Evolutionary conservation across 2,113 vertebrate species (phyloP).

Genomic region (Gyps fulvus): DNA sequence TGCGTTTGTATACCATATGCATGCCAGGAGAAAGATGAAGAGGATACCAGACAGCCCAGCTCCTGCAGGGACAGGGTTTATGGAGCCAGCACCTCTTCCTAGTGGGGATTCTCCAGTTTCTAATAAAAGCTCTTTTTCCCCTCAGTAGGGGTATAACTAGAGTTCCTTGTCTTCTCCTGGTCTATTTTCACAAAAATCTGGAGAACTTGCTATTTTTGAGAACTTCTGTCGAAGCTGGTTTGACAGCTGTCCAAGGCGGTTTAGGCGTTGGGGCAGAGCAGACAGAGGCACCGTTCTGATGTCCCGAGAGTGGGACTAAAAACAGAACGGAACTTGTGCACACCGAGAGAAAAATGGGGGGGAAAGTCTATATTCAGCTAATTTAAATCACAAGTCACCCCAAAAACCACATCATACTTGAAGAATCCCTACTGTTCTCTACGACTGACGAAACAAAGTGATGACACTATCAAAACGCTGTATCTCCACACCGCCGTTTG

Average conservation of each 20-base stretch:
- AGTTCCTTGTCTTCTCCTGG: background rate
- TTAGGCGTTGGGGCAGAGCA: background rate
- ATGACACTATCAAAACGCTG: background rate
- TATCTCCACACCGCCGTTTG: background rate
- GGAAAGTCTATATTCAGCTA: fast-evolving
- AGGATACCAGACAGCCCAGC: background rate
- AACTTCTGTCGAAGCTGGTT: background rate
- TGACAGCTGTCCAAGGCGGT: background rate
- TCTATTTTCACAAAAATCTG: background rate
- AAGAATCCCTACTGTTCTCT: background rate
- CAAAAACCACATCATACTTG: fast-evolving
- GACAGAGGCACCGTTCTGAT: fast-evolving
- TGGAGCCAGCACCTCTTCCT: background rate
- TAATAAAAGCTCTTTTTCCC: background rate
- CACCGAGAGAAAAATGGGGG: fast-evolving
- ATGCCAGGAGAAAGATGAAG: background rate
- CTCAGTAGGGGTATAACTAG: background rate
- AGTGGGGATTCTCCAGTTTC: background rate
- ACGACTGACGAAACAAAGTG: background rate
- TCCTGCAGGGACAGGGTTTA: background rate
- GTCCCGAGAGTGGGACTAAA: fast-evolving
- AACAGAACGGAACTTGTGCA: background rate
- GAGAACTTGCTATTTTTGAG: background rate
- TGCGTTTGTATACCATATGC: fast-evolving
- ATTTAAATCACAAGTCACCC: background rate